Conservation (phyloP, 2,113 vertebrate genomes). For the Plecotus auritus region DNA sequence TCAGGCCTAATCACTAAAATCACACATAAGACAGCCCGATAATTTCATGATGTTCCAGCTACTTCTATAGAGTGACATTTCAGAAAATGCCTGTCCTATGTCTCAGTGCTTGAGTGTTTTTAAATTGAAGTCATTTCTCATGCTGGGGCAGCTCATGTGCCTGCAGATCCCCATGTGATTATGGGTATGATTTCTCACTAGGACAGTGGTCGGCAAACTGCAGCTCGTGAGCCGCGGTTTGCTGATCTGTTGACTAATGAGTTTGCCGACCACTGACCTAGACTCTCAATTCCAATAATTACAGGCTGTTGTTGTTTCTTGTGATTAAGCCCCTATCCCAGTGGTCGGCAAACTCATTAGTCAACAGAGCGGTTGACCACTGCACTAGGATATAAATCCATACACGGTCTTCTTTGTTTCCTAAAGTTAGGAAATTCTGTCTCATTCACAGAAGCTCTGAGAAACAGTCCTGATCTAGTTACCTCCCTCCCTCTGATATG, state of each 20-base stretch:
- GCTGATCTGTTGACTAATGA: too few relatives aligned
- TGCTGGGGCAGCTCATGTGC: background rate
- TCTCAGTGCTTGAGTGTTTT: background rate
- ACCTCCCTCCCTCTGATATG: background rate
- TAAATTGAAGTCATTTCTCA: background rate
- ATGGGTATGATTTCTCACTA: background rate
- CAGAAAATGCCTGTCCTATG: background rate
- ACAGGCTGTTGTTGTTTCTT: too few relatives aligned
- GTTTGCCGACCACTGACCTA: too few relatives aligned
- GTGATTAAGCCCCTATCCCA: too few relatives aligned
- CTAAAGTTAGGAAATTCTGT: background rate
- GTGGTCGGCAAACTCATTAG: too few relatives aligned
- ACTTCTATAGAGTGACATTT: background rate
- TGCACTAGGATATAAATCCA: background rate
- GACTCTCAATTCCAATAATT: too few relatives aligned
- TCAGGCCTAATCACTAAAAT: conserved; percentile 27
- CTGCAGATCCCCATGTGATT: background rate
- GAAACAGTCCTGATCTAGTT: background rate
- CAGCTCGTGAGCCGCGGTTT: too few relatives aligned
- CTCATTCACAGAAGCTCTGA: background rate
- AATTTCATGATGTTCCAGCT: conserved; percentile 30
- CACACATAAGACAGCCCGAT: conserved; percentile 1
- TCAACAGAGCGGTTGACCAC: too few relatives aligned
- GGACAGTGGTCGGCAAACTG: too few relatives aligned
- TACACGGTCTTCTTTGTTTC: background rate